Conservation (phyloP, 2,113 vertebrate genomes). For the Rhinolophus ferrumequinum region DNA sequence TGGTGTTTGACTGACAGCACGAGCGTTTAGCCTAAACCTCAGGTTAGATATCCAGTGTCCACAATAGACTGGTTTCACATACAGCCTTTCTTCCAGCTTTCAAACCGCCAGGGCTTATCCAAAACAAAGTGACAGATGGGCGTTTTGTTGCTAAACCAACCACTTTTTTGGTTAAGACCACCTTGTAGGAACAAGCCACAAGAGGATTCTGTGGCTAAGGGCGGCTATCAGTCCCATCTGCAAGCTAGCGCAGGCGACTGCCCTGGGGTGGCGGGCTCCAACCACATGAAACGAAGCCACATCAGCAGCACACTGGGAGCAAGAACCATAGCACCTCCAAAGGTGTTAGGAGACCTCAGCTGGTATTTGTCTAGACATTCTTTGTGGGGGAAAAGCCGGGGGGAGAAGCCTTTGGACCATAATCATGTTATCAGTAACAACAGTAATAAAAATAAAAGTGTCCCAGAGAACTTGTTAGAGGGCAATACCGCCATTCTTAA, state of each 20-base stretch:
- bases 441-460: constrained; percentile 57
- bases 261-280: constrained; percentile 71
- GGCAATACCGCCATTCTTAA: constrained; percentile 78
- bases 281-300: constrained; percentile 69
- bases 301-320: constrained; percentile 76
- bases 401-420: constrained; percentile 78
- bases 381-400: constrained; percentile 66
- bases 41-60: constrained; percentile 10
- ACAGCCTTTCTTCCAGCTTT: constrained; percentile 53
- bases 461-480: constrained; percentile 81
- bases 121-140: constrained; percentile 43
- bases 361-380: constrained; percentile 72
- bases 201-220: constrained; percentile 73
- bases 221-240: constrained; percentile 75
- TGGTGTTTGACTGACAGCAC: constrained; percentile 41
- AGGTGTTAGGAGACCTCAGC: constrained; percentile 78
- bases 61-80: constrained; percentile 55
- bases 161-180: constrained; percentile 60
- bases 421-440: constrained; percentile 44
- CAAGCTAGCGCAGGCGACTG: constrained; percentile 67
- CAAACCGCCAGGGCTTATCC: constrained; percentile 66
- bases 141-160: constrained; percentile 57
- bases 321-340: constrained; percentile 79
- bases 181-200: constrained; percentile 63
- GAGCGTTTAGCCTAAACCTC: not conserved